Conservation (phyloP, 2,797 vertebrate species). For the Sebastes dallii region DNA sequence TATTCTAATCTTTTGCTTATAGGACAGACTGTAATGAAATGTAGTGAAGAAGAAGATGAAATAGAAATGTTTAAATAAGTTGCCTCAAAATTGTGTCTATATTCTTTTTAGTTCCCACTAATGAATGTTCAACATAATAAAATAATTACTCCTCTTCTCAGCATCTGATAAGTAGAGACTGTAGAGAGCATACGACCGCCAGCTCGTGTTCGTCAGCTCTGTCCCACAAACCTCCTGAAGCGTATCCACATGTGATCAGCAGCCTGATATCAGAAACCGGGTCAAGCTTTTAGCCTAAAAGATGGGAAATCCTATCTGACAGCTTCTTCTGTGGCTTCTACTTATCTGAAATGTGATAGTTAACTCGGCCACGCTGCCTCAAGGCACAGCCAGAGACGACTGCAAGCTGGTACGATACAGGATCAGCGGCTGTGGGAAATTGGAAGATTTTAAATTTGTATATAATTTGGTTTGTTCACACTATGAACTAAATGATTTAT, state of each 20-base stretch:
- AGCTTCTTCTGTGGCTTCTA: neutral
- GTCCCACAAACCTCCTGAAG: neutral
- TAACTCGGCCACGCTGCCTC: neutral
- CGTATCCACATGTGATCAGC: slow-evolving; percentile 13
- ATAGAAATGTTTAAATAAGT: neutral
- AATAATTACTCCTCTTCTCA: no score
- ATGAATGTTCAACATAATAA: neutral
- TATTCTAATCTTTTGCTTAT: neutral
- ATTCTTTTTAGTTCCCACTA: neutral
- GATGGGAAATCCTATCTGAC: slow-evolving; percentile 16
- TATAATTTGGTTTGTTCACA: neutral
- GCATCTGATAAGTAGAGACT: neutral
- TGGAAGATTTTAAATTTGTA: neutral
- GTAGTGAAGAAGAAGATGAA: neutral
- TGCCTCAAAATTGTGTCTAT: neutral
- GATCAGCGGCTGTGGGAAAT: neutral
- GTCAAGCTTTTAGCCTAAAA: neutral
- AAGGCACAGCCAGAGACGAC: neutral
- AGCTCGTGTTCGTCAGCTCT: neutral
- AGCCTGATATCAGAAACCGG: neutral
- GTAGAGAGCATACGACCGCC: neutral
- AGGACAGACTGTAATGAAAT: neutral
- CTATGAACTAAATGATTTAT: neutral
- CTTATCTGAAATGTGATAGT: slow-evolving; percentile 31
- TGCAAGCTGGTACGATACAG: neutral